Evolutionary conservation across 2,113 vertebrate species (phyloP), one percentile per base, ranked within the genome.

Genomic region (Ciconia stormi): DNA sequence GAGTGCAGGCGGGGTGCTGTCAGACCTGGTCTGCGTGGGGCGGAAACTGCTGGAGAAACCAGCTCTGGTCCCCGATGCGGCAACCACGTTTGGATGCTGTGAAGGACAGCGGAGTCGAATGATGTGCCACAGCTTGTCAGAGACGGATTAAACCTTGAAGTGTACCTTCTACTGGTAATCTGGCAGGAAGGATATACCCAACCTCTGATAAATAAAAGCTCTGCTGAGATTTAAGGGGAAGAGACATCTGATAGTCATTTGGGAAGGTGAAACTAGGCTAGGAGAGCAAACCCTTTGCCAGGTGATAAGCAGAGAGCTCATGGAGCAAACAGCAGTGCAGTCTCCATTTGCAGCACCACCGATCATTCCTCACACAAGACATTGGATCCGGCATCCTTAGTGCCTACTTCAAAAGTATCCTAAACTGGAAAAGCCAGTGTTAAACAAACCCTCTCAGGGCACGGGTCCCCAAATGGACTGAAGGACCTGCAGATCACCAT

Each of bases 1-100:
- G 38, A 4, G 58, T 0, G 36, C 11, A 2, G 3, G 0, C 2
- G 0, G 32, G 13, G 18, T 36, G 59, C 23, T 50, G 26, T 20
- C 62, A 74, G 40, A 46, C 1, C 34, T 21, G 27, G 47, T 13
- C 19, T 58, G 72, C 18, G 2, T 4, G 0, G n/a, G 46, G 29
- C 27, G 59, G 16, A 34, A 62, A 2, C 2, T 19, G 23, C 56
- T 21, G 46, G 61, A 49, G 93, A 23, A 56, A 21, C 16, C 47
- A 82, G 30, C 59, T 36, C 40, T 5, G 49, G 50, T 26, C 44
- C 49, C 38, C 5, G 0, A 0, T 4, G 52, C 0, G 18, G 47
- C 16, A 8, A 5, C 46, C 34, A 7, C 32, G 32, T 7, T 25
- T 7, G 44, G 94, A 52, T 34, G 87, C 42, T 47, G 15, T 0